Conservation (phyloP, 1,140 invertebrate species). For the Bemisia tabaci region DNA sequence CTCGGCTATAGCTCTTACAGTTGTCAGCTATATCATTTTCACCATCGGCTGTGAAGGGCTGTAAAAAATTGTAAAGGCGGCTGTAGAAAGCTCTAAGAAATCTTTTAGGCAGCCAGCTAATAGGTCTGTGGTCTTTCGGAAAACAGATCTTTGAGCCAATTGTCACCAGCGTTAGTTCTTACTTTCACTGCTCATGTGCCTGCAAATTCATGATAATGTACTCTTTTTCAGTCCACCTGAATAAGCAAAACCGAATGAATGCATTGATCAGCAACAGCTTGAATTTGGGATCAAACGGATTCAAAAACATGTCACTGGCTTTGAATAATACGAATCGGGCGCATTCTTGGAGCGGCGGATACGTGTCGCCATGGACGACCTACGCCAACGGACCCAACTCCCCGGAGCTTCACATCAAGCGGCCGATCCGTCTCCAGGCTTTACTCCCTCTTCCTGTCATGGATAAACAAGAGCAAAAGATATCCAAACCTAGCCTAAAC, state of each 20-base stretch:
- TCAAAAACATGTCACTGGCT: neutral
- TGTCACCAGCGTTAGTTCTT: too few species aligned
- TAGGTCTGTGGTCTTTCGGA: too few species aligned
- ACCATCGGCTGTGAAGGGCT: too few species aligned
- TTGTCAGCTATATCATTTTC: too few species aligned
- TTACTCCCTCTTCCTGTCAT: neutral
- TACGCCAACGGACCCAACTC: neutral
- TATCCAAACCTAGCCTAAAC: neutral
- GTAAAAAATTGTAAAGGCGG: too few species aligned
- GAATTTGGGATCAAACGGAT: neutral
- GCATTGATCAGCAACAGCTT: neutral
- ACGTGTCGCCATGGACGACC: neutral
- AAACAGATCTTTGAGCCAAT: too few species aligned
- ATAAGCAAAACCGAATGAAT: neutral
- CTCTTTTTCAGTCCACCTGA: neutral
- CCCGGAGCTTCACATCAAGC: neutral
- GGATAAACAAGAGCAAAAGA: neutral
- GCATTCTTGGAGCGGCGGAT: neutral
- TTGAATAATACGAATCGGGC: neutral
- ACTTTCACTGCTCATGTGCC: too few species aligned
- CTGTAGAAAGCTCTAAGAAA: too few species aligned
- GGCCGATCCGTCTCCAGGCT: neutral
- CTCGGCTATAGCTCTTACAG: too few species aligned
- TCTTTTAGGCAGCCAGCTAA: too few species aligned
- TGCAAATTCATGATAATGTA: too few species aligned